A percentile compares a stretch with the other conserved stretches of the same genome.
phyloP scores from a whole-genome alignment of 2,888 invertebrate species.

The Zaprionus bogoriensis region DNA sequence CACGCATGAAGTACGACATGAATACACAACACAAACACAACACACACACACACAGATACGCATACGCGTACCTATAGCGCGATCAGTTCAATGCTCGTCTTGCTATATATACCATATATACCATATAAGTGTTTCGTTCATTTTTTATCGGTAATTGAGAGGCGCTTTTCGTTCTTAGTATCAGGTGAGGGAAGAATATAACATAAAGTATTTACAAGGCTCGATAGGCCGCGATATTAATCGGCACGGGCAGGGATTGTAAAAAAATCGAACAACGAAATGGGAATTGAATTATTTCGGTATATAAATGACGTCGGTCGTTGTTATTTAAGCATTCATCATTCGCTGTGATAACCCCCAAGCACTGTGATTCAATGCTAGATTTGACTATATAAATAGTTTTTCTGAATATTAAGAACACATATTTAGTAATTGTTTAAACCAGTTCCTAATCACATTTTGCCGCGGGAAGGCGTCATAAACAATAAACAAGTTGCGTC shows the following conservation, averaged over 20 bases:
- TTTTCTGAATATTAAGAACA: slow-evolving; percentile 2
- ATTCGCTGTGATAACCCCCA: slow-evolving; percentile 48
- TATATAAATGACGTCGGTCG: slow-evolving; percentile 45
- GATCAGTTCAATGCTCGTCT: slow-evolving; percentile 34
- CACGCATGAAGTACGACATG: slow-evolving; percentile 16
- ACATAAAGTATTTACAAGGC: slow-evolving; percentile 20
- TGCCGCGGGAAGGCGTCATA: slow-evolving; percentile 11
- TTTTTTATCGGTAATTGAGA: background rate
- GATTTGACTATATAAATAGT: slow-evolving; percentile 9
- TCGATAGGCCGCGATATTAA: slow-evolving; percentile 15
- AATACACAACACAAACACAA: slow-evolving; percentile 15
- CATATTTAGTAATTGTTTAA: slow-evolving; percentile 30
- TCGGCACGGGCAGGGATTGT: slow-evolving; percentile 15
- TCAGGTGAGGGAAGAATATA: background rate
- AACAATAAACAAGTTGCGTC: slow-evolving; percentile 49
- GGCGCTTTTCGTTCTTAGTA: slow-evolving; percentile 1
- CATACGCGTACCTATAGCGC: slow-evolving; percentile 3
- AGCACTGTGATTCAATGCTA: slow-evolving; percentile 46
- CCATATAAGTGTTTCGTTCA: background rate
- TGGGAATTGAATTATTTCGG: background rate
- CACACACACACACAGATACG: background rate
- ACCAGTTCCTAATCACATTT: slow-evolving; percentile 38
- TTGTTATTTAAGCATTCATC: slow-evolving; percentile 34
- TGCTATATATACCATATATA: background rate
- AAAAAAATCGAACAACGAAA: background rate